Evolutionary conservation across 2,797 vertebrate genomes (phyloP).

Genomic region (Myotis findleyi): DNA sequence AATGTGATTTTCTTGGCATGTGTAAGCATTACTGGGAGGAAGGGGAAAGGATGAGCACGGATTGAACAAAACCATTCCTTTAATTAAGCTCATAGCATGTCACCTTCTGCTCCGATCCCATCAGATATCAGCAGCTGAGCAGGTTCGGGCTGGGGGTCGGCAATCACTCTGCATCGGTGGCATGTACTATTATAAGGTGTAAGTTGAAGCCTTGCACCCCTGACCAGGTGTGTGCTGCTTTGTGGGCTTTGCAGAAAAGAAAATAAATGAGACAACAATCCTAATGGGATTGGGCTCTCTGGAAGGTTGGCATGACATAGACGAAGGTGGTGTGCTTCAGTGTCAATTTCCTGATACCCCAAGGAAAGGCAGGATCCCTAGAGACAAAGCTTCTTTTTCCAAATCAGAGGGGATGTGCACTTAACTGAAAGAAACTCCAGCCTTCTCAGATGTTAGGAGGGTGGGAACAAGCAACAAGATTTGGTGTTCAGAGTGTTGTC

Average conservation of each 20-base stretch:
- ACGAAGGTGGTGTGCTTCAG: neutral
- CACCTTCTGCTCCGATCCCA: slow-evolving; percentile 65
- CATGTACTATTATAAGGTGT: neutral
- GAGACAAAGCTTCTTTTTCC: neutral
- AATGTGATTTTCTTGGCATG: slow-evolving; percentile 64
- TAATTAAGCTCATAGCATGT: slow-evolving; percentile 72
- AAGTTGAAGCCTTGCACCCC: neutral
- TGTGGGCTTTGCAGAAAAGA: neutral
- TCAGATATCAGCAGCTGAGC: slow-evolving; percentile 53
- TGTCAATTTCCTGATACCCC: neutral
- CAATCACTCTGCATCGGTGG: neutral
- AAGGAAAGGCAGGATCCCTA: neutral
- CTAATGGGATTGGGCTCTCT: neutral
- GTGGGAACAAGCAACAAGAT: neutral
- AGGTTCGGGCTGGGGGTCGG: neutral
- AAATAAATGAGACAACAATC: neutral
- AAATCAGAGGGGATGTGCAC: neutral
- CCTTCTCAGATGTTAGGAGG: neutral
- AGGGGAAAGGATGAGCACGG: slow-evolving; percentile 19
- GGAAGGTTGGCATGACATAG: neutral
- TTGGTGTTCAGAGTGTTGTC: neutral
- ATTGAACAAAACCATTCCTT: slow-evolving; percentile 60
- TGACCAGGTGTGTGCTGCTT: neutral
- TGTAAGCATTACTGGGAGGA: slow-evolving; percentile 41
- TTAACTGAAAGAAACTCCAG: slow-evolving; percentile 4